Conservation (phyloP, 2,113 vertebrate species). For the Nesoenas mayeri region DNA sequence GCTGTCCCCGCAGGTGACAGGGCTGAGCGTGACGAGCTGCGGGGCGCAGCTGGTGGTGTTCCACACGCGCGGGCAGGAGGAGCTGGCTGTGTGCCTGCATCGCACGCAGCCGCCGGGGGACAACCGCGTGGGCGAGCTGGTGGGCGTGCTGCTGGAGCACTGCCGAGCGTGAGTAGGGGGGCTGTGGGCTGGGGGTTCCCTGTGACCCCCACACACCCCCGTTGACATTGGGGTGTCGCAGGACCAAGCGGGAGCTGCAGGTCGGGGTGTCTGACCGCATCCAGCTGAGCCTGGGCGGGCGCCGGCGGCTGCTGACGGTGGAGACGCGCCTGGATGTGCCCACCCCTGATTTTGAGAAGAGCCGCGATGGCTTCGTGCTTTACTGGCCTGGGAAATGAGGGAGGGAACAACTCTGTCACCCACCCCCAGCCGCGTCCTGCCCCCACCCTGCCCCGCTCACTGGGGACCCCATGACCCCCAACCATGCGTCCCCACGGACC, state of each 20-base stretch:
- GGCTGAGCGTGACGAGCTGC: constrained; percentile 85
- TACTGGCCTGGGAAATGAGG: constrained; percentile 29
- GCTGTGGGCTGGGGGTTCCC: fast-evolving
- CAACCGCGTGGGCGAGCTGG: constrained; percentile 88
- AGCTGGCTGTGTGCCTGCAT: constrained; percentile 86
- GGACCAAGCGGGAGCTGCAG: constrained; percentile 70
- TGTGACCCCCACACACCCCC: fast-evolving
- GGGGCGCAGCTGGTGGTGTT: constrained; percentile 88
- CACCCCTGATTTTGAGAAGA: constrained; percentile 82
- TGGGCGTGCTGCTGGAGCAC: constrained; percentile 85
- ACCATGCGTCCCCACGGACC: fast-evolving
- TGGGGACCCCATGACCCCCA: no score
- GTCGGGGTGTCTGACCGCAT: constrained; percentile 81
- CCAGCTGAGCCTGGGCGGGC: constrained; percentile 78
- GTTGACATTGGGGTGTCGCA: not conserved
- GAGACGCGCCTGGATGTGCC: constrained; percentile 65
- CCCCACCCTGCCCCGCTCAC: not conserved
- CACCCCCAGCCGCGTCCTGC: not conserved
- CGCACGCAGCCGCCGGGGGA: constrained; percentile 73
- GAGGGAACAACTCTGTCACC: no score
- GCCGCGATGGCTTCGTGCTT: constrained; percentile 78
- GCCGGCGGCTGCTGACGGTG: constrained; percentile 76
- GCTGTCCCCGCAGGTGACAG: constrained; percentile 75
- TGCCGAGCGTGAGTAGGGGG: constrained; percentile 80
- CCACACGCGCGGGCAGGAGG: constrained; percentile 78